These are phyloP conservation scores for Zaprionus ghesquierei DNA, from an alignment of 1,140 invertebrate species.

Conservation along the genomic window DNA sequence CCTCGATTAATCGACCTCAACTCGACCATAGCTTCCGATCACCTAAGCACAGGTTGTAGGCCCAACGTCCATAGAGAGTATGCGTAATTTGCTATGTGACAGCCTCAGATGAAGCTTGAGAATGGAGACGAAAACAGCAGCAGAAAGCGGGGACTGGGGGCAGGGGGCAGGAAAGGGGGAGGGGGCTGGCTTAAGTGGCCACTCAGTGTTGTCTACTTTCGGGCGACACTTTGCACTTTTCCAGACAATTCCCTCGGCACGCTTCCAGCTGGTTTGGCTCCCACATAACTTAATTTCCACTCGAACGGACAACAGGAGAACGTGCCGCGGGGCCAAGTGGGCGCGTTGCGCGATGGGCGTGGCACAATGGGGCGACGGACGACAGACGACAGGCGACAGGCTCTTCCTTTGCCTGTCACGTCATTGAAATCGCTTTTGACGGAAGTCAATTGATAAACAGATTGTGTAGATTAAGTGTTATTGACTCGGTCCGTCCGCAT, in stretches of 20 bases:
- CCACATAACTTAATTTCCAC: constrained; percentile 58
- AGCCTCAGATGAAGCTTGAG: neutral
- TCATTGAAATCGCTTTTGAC: constrained; percentile 68
- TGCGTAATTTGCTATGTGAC: neutral
- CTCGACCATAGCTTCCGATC: neutral
- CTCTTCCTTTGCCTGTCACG: neutral
- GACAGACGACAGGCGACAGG: neutral
- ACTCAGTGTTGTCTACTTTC: constrained; percentile 6
- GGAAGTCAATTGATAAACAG: constrained; percentile 75
- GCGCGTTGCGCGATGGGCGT: neutral
- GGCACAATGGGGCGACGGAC: neutral
- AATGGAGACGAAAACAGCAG: neutral
- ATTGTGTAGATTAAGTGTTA: constrained; percentile 75
- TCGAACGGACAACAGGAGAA: constrained; percentile 39
- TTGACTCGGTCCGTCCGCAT: constrained; percentile 52
- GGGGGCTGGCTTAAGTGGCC: neutral
- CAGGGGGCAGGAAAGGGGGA: neutral
- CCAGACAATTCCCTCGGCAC: constrained; percentile 4
- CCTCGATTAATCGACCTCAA: too few relatives aligned
- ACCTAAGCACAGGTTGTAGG: neutral
- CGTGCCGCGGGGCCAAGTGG: neutral
- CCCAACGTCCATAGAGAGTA: neutral
- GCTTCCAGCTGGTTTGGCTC: constrained; percentile 14
- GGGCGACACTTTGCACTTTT: constrained; percentile 16
- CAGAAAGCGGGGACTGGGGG: neutral